Evolutionary conservation across 1,140 invertebrate genomes (phyloP), one percentile per base, ranked within the genome.

Genomic region (Aradophagus sp.): DNA sequence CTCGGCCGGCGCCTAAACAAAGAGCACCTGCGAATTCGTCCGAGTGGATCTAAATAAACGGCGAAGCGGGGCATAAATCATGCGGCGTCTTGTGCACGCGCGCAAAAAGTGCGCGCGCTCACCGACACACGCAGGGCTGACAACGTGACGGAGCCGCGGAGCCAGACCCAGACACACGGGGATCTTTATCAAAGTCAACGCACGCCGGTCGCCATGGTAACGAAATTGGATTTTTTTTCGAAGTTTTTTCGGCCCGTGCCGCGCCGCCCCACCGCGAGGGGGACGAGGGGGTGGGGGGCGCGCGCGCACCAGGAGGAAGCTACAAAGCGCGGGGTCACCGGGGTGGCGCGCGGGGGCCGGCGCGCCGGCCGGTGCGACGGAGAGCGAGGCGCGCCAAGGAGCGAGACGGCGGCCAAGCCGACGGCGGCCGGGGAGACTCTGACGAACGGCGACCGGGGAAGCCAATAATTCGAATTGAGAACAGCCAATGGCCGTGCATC

Each of bases 391-490:
- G 29, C 38, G 23, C 16, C 39, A 34, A 15, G 13, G 52, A 50
- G 29, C 16, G 53, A 44, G 61, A 61, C 39, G 47, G 65, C 44
- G 69, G 52, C 32, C 53, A 45, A 62, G 61, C 53, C 41, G 71
- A 58, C n/a, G 56, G 55, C 48, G 38, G 63, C 42, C 48, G 58
- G 53, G 63, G 66, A 69, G 62, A 76, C 71, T 80, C 83, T 84
- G 83, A 84, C 82, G 82, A 83, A 84, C 81, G 78, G 76, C 81
- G 79, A 80, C 80, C 75, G 80, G 82, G 81, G 80, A 84, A 84
- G 82, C 82, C 83, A 84, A 84, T 85, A 84, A 85, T 84, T 85
- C 82, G 82, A 84, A 85, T 84, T 84, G 82, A 83, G 82, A 84
- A 81, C 82, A 84, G 83, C 82, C 83, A 85, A 85, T 84, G 82